A percentile compares a stretch with the other conserved stretches of the same genome.
Conservation (phyloP, 2,797 vertebrate species). For the Chaunax sp. region DNA sequence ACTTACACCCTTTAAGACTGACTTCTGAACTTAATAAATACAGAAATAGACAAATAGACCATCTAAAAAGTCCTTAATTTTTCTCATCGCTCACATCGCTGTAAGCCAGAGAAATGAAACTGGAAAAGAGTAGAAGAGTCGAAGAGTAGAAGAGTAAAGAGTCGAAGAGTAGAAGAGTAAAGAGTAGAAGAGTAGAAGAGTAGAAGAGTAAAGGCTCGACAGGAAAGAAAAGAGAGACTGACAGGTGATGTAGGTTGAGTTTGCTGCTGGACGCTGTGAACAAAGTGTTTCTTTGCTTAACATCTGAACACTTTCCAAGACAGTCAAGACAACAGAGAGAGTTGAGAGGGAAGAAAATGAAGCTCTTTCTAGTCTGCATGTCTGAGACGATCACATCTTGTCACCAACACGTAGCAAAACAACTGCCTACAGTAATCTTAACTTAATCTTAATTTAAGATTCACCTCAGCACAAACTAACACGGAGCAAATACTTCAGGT, state of each 20-base stretch:
- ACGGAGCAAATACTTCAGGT: too few relatives aligned
- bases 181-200: too few relatives aligned
- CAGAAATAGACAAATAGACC: conserved; percentile 15
- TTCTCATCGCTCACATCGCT: conserved; percentile 17
- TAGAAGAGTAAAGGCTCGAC: conserved; percentile 56
- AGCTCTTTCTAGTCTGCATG: conserved; percentile 61
- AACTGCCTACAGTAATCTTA: too few relatives aligned
- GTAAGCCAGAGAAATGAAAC: conserved; percentile 25
- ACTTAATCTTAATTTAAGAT: too few relatives aligned
- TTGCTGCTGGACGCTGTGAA: conserved; percentile 50
- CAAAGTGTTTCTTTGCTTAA: conserved; percentile 79
- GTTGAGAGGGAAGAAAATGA: conserved; percentile 63
- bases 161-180: too few relatives aligned
- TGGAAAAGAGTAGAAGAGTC: conserved; percentile 37
- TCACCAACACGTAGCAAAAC: too few relatives aligned
- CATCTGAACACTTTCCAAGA: conserved; percentile 72
- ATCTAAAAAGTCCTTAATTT: conserved; percentile 7
- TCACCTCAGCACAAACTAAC: too few relatives aligned
- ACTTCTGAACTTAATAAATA: conserved; percentile 1
- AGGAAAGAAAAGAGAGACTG: too few relatives aligned
- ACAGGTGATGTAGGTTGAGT: conserved; percentile 72
- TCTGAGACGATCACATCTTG: conserved; percentile 62
- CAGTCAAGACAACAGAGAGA: conserved; percentile 52
- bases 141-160: conserved; percentile 34
- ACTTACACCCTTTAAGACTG: too few relatives aligned